Evolutionary conservation across 2,797 vertebrate genomes (phyloP).

Genomic region (Scyliorhinus canicula): DNA sequence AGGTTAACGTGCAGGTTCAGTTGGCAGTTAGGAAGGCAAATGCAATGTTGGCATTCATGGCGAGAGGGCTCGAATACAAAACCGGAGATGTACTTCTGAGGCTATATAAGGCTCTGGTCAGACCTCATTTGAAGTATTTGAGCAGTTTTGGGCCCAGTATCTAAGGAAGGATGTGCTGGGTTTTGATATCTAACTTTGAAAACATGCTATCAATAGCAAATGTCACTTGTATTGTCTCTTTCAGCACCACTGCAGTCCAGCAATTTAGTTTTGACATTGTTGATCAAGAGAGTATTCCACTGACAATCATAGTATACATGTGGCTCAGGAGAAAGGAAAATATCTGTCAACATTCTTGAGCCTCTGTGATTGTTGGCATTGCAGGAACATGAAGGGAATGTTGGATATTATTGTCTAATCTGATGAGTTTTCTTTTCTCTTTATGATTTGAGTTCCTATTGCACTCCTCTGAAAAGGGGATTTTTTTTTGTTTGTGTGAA

Average conservation of each 20-base stretch:
- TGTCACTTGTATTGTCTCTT: neutral
- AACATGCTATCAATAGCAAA: neutral
- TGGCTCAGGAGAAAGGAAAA: neutral
- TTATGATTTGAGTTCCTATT: neutral
- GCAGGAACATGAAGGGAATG: neutral
- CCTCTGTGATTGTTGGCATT: neutral
- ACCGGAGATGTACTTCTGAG: too few species aligned
- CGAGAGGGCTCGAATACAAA: too few species aligned
- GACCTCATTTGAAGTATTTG: too few species aligned
- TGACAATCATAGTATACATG: neutral
- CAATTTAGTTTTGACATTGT: neutral
- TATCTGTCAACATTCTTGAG: too few species aligned
- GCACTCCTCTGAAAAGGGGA: neutral
- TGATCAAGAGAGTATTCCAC: neutral
- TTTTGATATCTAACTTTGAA: neutral
- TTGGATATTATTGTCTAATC: neutral
- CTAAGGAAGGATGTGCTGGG: too few species aligned
- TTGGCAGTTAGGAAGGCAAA: too few species aligned
- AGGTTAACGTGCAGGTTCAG: too few species aligned
- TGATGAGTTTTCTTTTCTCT: neutral
- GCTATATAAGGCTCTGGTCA: too few species aligned
- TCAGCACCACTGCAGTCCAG: neutral
- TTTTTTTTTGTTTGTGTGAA: neutral
- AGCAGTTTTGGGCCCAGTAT: too few species aligned
- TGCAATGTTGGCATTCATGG: too few species aligned